Evolutionary conservation across 2,888 invertebrate species (phyloP), one percentile per base, ranked within the genome.

Genomic region (Lycocerus yunnanus): DNA sequence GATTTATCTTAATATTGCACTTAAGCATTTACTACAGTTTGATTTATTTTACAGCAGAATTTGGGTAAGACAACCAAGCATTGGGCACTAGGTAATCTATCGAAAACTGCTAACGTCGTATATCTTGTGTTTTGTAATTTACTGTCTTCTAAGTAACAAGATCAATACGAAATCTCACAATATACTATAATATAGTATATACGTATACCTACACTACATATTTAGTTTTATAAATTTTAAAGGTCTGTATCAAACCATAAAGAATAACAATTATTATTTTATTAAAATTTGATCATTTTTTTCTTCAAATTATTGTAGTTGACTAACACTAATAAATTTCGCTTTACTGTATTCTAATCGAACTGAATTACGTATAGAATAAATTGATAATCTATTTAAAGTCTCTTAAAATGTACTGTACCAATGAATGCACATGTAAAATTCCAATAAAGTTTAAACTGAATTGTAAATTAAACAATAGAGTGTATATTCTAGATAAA

Each of bases 191-290:
- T 43, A 43, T 43, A 43, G n/a, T n/a, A 43, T 43, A 43, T 43
- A 43, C n/a, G 13, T 43, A n/a, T 43, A 43, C 43, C 21, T 43
- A n/a, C n/a, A 43, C 43, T 10, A 24, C 21, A 24, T 43, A n/a
- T n/a, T n/a, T n/a, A n/a, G 43, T 43, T n/a, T 43, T 43, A 43
- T 43, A 43, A 43, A 43, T 43, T 43, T 43, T 6, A n/a, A 43
- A 43, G 6, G 66, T 69, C 75, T 79, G 77, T 43, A 8, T 43
- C 43, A n/a, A 43, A 43, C n/a, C 1, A 43, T 9, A 21, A 9
- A 9, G 21, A 43, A n/a, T n/a, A 4, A 43, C n/a, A 43, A 0
- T n/a, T 43, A n/a, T n/a, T 43, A 43, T 13, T 13, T 27, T 27
- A 27, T 27, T 13, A 13, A 27, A 27, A 13, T 2, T n/a, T 27